A percentile compares a stretch with the other conserved stretches of the same genome.
phyloP scores from a whole-genome alignment of 2,113 vertebrate genomes.

The Fulica atra region DNA sequence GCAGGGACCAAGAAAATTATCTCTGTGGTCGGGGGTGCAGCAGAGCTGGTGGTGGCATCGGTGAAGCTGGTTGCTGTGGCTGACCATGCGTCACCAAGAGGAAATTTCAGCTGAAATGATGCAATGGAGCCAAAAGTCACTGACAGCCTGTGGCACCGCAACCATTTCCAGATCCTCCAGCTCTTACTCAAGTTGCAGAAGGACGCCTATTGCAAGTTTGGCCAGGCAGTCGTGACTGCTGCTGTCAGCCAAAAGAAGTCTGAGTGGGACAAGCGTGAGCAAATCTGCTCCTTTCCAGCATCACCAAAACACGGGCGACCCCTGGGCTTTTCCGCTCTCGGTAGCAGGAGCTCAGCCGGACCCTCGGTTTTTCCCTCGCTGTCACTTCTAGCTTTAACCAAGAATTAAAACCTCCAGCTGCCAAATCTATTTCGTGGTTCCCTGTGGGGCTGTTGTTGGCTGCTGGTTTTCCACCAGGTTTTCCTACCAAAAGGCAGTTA shows the following conservation, averaged over 20 bases:
- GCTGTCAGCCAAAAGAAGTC: not conserved
- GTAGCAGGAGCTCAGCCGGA: not conserved
- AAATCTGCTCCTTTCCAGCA: not conserved
- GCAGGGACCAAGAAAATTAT: not conserved
- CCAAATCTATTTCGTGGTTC: not conserved
- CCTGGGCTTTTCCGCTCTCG: accelerated
- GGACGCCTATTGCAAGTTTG: not conserved
- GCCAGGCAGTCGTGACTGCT: not conserved
- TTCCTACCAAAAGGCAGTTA: not conserved
- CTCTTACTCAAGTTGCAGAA: not conserved
- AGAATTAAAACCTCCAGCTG: not conserved
- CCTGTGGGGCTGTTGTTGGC: not conserved
- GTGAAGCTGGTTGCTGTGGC: not conserved
- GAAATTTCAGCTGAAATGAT: not conserved
- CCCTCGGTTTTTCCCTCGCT: not conserved
- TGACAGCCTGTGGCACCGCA: not conserved
- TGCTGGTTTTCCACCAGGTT: not conserved
- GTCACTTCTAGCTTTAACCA: not conserved
- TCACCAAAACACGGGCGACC: not conserved
- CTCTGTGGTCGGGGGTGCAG: accelerated
- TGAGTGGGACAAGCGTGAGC: not conserved
- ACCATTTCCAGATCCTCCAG: not conserved
- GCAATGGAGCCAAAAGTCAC: not conserved
- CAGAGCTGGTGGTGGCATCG: not conserved
- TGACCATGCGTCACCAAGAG: not conserved